These are phyloP conservation scores for Drosophila virilis DNA, from an alignment of 1,140 invertebrate species.

Conservation along the genomic window DNA sequence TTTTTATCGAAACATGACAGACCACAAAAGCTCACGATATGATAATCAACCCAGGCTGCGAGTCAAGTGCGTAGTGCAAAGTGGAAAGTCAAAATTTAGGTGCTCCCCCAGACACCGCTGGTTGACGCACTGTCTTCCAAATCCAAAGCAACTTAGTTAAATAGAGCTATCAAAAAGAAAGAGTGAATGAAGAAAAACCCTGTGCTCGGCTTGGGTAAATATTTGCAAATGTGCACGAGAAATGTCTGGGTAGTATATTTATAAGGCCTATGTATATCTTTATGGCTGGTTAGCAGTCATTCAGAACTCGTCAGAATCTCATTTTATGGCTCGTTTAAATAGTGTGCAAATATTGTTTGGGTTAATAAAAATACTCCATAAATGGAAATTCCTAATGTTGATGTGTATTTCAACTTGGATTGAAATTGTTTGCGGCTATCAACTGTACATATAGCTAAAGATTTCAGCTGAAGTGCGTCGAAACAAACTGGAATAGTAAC, in stretches of 20 bases:
- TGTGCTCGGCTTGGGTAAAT: neutral
- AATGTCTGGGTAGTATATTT: neutral
- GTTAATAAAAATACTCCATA: neutral
- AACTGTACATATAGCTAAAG: neutral
- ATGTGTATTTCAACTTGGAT: neutral
- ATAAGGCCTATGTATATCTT: neutral
- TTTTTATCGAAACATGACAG: no score
- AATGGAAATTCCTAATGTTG: slow-evolving; percentile 1
- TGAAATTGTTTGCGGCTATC: slow-evolving; percentile 12
- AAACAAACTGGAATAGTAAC: no score
- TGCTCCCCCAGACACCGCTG: neutral
- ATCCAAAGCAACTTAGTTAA: neutral
- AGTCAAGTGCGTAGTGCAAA: slow-evolving; percentile 12
- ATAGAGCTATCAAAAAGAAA: neutral
- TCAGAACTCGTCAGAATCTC: neutral
- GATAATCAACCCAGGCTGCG: neutral
- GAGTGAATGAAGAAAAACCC: neutral
- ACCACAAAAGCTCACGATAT: neutral
- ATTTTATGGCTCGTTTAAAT: neutral
- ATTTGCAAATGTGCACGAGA: slow-evolving; percentile 1
- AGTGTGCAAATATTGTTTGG: neutral
- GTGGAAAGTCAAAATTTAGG: slow-evolving; percentile 6
- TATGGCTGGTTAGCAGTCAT: neutral
- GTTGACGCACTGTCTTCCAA: no score
- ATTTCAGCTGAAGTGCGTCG: no score